A percentile compares a stretch with the other conserved stretches of the same genome.
Conservation (phyloP, 2,797 vertebrate genomes). For the Zenarchopterus dispar region DNA sequence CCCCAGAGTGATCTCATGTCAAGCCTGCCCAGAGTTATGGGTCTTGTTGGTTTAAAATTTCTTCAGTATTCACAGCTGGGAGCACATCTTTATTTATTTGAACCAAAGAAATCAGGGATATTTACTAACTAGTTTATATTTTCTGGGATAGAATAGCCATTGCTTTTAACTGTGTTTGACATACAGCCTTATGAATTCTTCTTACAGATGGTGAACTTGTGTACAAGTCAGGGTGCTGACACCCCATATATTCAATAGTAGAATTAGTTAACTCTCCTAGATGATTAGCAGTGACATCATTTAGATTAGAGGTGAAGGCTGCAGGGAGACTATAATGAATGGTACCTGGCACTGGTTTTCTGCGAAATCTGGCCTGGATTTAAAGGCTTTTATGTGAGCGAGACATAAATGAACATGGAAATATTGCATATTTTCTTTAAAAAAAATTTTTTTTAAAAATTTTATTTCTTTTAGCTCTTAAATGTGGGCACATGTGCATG, state of each 20-base stretch:
- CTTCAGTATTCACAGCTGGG: conserved; percentile 13
- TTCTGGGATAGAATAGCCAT: conserved; percentile 11
- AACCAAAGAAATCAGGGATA: conserved; percentile 5
- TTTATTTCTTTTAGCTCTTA: conserved; percentile 11
- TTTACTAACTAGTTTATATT: conserved; percentile 21
- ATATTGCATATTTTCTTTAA: conserved; percentile 7
- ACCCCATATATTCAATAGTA: conserved; percentile 51
- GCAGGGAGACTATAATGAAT: conserved; percentile 41
- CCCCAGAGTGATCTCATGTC: conserved; percentile 26
- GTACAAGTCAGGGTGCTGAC: conserved; percentile 27
- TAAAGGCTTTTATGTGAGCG: conserved; percentile 18
- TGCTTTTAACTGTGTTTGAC: conserved; percentile 8
- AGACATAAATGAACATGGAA: conserved; percentile 23
- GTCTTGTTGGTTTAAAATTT: conserved; percentile 22
- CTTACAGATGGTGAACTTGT: conserved; percentile 42
- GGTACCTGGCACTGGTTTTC: conserved; percentile 43
- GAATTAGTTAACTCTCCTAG: conserved; percentile 34
- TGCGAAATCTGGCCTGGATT: conserved; percentile 3
- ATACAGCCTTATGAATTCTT: conserved; percentile 29
- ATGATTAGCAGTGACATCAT: conserved; percentile 56
- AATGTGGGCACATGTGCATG: conserved; percentile 21
- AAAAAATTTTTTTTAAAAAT: conserved; percentile 9
- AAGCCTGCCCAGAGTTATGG: conserved; percentile 15
- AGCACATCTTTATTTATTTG: background rate
- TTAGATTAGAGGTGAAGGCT: conserved; percentile 47